Evolutionary conservation across 2,797 vertebrate genomes (phyloP).

Genomic region (Danionella dracula): DNA sequence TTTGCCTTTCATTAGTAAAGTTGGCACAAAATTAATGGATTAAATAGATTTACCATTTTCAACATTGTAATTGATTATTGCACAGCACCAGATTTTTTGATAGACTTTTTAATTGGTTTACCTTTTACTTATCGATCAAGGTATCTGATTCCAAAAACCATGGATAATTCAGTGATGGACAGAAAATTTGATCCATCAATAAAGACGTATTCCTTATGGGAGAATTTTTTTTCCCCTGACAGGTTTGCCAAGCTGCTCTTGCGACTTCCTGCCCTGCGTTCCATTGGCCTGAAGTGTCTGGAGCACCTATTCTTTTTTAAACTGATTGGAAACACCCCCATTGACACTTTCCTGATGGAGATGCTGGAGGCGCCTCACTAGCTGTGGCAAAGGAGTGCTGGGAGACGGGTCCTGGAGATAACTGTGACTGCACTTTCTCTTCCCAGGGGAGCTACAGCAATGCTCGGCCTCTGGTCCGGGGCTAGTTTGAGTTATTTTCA

Average conservation of each 20-base stretch:
- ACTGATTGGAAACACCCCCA: slow-evolving; percentile 94
- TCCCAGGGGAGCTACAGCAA: slow-evolving; percentile 71
- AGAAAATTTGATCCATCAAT: too few species aligned
- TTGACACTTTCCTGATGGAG: slow-evolving; percentile 98
- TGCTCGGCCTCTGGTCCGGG: slow-evolving; percentile 74
- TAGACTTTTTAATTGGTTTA: too few species aligned
- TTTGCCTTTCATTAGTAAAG: too few species aligned
- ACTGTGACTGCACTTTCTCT: slow-evolving; percentile 79
- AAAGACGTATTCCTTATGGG: too few species aligned
- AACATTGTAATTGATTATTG: too few species aligned
- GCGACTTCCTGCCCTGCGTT: slow-evolving; percentile 87
- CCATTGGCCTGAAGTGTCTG: slow-evolving; percentile 93
- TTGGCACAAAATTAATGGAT: too few species aligned
- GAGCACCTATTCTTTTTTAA: slow-evolving; percentile 99
- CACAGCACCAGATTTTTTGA: too few species aligned
- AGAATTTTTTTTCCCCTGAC: neutral
- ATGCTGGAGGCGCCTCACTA: slow-evolving; percentile 96
- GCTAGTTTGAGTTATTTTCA: slow-evolving; percentile 41
- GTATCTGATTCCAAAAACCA: too few species aligned
- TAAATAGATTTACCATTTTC: too few species aligned
- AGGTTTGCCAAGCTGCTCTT: slow-evolving; percentile 95
- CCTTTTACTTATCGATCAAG: too few species aligned
- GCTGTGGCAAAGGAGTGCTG: slow-evolving; percentile 53
- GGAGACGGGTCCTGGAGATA: slow-evolving; percentile 65
- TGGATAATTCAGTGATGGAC: too few species aligned